Percentiles rank a stretch among this genome's conserved stretches.
phyloP scores from a whole-genome alignment of 1,140 invertebrate genomes.

The Caerostris darwini region DNA sequence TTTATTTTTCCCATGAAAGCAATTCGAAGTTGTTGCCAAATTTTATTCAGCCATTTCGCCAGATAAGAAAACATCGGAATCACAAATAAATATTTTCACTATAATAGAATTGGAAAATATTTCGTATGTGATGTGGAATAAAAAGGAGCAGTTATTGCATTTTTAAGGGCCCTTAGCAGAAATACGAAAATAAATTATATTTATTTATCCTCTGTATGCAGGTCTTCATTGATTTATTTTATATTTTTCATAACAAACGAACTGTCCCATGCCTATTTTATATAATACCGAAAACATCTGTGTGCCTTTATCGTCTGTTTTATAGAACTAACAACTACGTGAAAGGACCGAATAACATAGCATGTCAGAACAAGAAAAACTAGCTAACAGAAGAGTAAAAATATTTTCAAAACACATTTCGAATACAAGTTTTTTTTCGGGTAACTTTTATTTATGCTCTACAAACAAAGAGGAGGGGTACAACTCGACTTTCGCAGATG shows the following conservation, averaged over 20 bases:
- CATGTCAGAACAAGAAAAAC: conserved; percentile 9
- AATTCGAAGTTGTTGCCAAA: too few species aligned
- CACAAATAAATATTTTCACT: background rate
- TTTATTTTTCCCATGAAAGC: too few species aligned
- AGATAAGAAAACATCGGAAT: background rate
- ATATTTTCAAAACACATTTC: conserved; percentile 7
- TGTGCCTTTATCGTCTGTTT: background rate
- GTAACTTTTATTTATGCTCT: conserved; percentile 5
- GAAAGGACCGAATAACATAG: background rate
- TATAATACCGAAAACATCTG: background rate
- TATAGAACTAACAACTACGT: conserved; percentile 8
- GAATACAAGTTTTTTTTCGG: background rate
- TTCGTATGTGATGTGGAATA: background rate
- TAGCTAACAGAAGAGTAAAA: background rate
- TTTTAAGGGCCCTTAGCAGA: background rate
- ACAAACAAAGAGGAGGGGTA: background rate
- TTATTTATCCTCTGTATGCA: background rate
- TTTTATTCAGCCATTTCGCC: background rate
- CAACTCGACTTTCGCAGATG: background rate
- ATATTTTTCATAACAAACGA: background rate
- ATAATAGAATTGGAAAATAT: conserved; percentile 14
- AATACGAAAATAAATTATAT: background rate
- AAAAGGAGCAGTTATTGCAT: background rate
- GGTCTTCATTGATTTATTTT: background rate
- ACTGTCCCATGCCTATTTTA: background rate